These are phyloP conservation scores for Spatulosminthurus flaviceps DNA, from an alignment of 2,888 invertebrate species.

Conservation along the genomic window DNA sequence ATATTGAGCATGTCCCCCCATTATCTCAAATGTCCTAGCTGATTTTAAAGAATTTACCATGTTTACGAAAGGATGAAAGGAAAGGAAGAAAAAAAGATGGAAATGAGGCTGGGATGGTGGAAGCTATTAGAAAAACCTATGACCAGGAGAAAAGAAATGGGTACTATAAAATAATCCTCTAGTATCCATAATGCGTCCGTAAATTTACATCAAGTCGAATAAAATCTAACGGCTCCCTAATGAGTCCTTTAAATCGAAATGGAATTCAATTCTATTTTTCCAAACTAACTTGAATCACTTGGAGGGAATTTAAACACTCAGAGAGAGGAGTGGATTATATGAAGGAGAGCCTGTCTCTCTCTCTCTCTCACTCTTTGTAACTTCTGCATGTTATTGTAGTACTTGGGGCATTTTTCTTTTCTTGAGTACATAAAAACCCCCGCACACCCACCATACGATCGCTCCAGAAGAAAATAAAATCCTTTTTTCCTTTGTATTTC, in stretches of 20 bases:
- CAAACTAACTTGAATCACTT: not conserved
- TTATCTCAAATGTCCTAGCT: no score
- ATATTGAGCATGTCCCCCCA: no score
- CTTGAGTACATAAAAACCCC: not conserved
- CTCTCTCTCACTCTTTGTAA: not conserved
- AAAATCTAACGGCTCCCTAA: conserved; percentile 40
- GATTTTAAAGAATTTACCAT: no score
- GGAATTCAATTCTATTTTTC: conserved; percentile 38
- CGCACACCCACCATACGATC: not conserved
- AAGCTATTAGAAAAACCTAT: no score
- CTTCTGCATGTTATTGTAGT: conserved; percentile 2
- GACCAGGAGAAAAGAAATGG: not conserved
- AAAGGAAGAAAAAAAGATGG: no score
- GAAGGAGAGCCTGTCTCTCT: not conserved
- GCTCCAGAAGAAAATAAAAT: not conserved
- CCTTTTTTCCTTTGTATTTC: conserved; percentile 12
- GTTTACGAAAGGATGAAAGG: no score
- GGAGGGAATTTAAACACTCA: conserved; percentile 24
- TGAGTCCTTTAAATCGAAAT: conserved; percentile 35
- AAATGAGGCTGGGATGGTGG: no score
- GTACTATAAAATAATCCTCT: not conserved
- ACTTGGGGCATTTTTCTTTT: not conserved
- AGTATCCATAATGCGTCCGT: not conserved
- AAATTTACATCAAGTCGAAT: conserved; percentile 10
- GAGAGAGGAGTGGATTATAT: not conserved